These are phyloP conservation scores for Dolichoris vasculosae DNA, from an alignment of 1,140 invertebrate species.

Conservation along the genomic window DNA sequence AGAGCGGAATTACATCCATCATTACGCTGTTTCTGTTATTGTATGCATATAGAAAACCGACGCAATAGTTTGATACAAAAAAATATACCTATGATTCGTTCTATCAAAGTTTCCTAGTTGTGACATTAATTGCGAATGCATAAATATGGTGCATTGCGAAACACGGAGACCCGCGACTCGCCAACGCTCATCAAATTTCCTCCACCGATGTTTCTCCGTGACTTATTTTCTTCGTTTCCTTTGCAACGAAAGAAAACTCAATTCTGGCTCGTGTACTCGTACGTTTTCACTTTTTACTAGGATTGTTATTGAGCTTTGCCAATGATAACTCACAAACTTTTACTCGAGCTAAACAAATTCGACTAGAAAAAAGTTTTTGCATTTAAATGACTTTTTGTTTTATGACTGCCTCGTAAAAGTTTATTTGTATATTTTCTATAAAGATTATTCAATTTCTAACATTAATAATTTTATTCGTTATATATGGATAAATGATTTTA, in stretches of 20 bases:
- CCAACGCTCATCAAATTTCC: neutral
- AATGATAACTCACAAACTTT: neutral
- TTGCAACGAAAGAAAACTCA: neutral
- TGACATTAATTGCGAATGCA: slow-evolving; percentile 27
- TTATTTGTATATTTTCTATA: neutral
- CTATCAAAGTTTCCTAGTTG: neutral
- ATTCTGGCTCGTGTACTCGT: neutral
- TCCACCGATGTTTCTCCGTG: neutral
- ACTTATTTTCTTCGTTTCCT: neutral
- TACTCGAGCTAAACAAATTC: neutral
- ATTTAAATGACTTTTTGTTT: neutral
- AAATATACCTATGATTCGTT: neutral
- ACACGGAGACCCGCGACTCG: neutral
- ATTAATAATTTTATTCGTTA: neutral
- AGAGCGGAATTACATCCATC: slow-evolving; percentile 4
- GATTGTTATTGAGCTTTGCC: neutral
- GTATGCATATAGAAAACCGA: slow-evolving; percentile 6
- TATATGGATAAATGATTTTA: neutral
- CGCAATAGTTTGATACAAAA: neutral
- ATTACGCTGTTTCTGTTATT: neutral
- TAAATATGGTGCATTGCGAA: slow-evolving; percentile 3
- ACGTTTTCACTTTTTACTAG: neutral
- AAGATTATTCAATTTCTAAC: neutral
- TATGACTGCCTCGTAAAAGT: neutral
- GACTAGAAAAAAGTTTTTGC: neutral